Evolutionary conservation across 2,888 invertebrate genomes (phyloP), one percentile per base, ranked within the genome.

Genomic region (Leptopilina drosophilae): DNA sequence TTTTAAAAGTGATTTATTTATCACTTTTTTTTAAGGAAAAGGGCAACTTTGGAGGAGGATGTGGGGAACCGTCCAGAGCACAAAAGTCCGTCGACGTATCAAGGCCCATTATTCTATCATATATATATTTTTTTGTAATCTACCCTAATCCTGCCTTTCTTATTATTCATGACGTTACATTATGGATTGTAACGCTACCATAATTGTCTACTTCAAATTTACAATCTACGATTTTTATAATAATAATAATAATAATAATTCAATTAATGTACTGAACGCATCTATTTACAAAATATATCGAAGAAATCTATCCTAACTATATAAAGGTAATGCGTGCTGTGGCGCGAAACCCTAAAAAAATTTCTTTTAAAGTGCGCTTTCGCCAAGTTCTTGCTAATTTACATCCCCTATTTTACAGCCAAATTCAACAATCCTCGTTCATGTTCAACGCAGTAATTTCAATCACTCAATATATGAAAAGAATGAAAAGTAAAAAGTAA

Each of bases 391-490:
- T 86, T 81, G 81, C 86, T 88, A 87, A 88, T 88, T 49, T 89
- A 88, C 87, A 87, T 87, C 85, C 85, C 87, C 89, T 90, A 90
- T 87, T 88, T 90, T 90, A 91, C 90, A 91, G 90, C 88, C 90
- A 90, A 90, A 90, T 89, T 91, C 88, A 91, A 91, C 90, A 90
- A 91, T 88, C 88, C 82, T 89, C 84, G 87, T 87, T 88, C 87
- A 90, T 88, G 87, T 88, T 84, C 90, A 87, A 90, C 87, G 85
- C 87, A 81, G 0, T 49, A 11, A 11, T 78, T 84, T 79, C 78
- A 64, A 73, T 78, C 59, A 59, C 59, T 83, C 65, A 77, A 79
- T 77, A 78, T 40, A 80, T 56, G 64, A 80, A 78, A 81, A 80
- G 59, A 76, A 20, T 15, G 40, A 33, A 14, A 15, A 80, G 33